Evolutionary conservation across 2,888 invertebrate genomes (phyloP), one percentile per base, ranked within the genome.

Genomic region (Eristalinus aeneus): DNA sequence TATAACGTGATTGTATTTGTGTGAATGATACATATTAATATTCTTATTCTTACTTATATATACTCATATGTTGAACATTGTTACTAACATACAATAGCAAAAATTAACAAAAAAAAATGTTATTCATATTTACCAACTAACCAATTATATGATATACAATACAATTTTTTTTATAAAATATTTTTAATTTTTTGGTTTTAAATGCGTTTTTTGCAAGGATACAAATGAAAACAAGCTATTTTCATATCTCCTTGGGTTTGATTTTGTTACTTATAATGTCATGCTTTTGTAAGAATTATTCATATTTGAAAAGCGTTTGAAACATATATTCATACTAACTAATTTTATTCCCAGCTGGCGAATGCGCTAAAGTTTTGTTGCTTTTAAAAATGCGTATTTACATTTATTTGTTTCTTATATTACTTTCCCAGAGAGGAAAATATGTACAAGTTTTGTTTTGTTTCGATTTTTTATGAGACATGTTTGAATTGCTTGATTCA

Each of bases 301-400:
- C 61, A 64, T 75, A 64, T 72, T 34, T 58, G 56, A 61, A 61
- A 82, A 82, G 63, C 73, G 81, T 82, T 81, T 77, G 69, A 82
- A n/a, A 82, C 71, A 75, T 60, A 74, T 16, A 46, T 46, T 64
- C 10, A 27, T 56, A 64, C 53, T 27, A 68, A 58, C 46, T 46
- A 56, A 72, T 61, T 82, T 82, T 77, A 86, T 82, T 82, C 82
- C 82, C 86, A 78, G 82, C 86, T 86, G 60, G 68, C 74, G 86
- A 82, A 82, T 86, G 86, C 60, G 65, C 82, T 82, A 61, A 23
- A 27, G 56, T 74, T 31, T 60, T 73, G 60, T 77, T 61, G 74
- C 80, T 74, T 69, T 64, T 46, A 79, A 9, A 64, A 64, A 12
- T 46, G 31, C 31, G 32, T 71, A 2, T 10, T 56, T 16, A 31